These are phyloP conservation scores for Rhopalosiphum padi DNA, from an alignment of 1,140 invertebrate species.

Conservation along the genomic window DNA sequence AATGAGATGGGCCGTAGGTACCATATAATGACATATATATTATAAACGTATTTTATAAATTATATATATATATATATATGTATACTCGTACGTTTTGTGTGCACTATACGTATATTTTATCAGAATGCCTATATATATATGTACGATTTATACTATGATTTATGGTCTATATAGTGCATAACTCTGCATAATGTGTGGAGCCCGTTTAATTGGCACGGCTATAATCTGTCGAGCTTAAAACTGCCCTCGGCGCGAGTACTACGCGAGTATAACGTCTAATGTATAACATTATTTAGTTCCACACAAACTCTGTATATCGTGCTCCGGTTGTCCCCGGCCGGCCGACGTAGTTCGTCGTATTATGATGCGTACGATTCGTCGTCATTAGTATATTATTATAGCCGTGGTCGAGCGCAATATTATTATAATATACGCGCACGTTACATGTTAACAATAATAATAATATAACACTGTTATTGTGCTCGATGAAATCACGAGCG, in stretches of 20 bases:
- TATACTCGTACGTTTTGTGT: no score
- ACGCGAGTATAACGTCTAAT: no score
- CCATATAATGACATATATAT: neutral
- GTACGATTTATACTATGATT: neutral
- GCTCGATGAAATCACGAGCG: neutral
- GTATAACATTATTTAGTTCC: neutral
- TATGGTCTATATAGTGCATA: neutral
- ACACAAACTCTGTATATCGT: neutral
- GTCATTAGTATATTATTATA: neutral
- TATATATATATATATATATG: neutral
- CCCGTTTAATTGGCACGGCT: neutral
- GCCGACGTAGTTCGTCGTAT: neutral
- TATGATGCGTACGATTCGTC: neutral
- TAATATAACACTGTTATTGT: neutral
- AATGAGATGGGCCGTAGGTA: neutral
- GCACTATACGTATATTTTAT: no score
- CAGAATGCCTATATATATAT: no score
- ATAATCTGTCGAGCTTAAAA: constrained; percentile 1
- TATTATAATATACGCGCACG: neutral
- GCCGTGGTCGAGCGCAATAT: neutral
- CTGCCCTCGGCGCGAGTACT: neutral
- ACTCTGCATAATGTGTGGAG: neutral
- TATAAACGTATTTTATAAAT: neutral
- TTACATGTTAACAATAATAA: neutral
- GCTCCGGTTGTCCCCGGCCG: neutral